A percentile compares a stretch with the other conserved stretches of the same genome.
These are phyloP conservation scores for Drosophila greeni DNA, from an alignment of 2,888 invertebrate species.

Conservation along the genomic window DNA sequence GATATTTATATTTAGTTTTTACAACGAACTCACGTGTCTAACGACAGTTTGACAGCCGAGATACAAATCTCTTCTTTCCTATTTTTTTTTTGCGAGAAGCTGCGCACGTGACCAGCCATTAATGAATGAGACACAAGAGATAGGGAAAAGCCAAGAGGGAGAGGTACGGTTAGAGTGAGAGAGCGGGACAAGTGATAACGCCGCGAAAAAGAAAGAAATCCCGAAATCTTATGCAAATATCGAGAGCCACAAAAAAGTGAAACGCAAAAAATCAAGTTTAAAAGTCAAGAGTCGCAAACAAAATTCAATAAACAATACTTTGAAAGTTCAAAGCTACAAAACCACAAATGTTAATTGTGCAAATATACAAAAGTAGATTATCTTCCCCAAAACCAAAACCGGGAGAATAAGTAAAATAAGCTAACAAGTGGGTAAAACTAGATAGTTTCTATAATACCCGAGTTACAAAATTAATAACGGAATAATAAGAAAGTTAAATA, in stretches of 20 bases:
- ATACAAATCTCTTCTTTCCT: slow-evolving; percentile 34
- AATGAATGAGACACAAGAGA: slow-evolving; percentile 40
- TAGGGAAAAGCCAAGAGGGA: slow-evolving; percentile 14
- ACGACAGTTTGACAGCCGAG: slow-evolving; percentile 27
- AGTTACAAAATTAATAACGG: neutral
- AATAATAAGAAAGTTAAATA: neutral
- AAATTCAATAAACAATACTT: slow-evolving; percentile 37
- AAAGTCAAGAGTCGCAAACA: slow-evolving; percentile 62
- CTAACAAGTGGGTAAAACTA: neutral
- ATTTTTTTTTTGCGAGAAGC: slow-evolving; percentile 15
- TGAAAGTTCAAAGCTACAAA: slow-evolving; percentile 43
- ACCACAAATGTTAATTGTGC: slow-evolving; percentile 39
- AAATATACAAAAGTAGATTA: slow-evolving; percentile 25
- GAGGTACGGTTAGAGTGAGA: neutral
- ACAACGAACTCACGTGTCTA: slow-evolving; percentile 49
- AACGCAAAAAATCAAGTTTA: slow-evolving; percentile 48
- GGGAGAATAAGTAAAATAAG: slow-evolving; percentile 5
- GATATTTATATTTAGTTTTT: slow-evolving; percentile 42
- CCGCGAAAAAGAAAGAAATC: slow-evolving; percentile 25
- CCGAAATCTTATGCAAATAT: slow-evolving; percentile 53
- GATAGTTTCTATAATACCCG: neutral
- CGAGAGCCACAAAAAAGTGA: slow-evolving; percentile 44
- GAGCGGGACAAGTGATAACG: slow-evolving; percentile 31
- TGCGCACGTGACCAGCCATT: slow-evolving; percentile 69
- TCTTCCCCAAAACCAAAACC: slow-evolving; percentile 21